phyloP scores from a whole-genome alignment of 2,797 vertebrate species.

The Tapera naevia region DNA sequence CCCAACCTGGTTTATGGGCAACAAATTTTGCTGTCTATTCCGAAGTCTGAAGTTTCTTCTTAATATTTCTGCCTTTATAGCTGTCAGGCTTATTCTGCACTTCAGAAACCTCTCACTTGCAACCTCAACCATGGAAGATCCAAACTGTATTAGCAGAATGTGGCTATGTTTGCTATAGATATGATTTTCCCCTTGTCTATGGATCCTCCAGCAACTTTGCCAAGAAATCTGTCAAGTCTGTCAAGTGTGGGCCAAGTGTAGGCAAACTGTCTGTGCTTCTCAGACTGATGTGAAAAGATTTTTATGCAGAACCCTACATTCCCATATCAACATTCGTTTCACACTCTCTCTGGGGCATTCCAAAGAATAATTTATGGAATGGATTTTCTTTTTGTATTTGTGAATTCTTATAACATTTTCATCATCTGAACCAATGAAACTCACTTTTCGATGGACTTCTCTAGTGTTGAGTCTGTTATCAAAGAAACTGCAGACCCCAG shows the following conservation, averaged over 20 bases:
- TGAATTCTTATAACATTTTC: background rate
- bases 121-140: background rate
- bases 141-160: background rate
- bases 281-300: background rate
- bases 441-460: background rate
- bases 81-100: background rate
- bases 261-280: conserved; percentile 12
- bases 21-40: background rate
- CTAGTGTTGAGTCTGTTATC: background rate
- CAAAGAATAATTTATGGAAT: background rate
- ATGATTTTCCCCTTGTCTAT: background rate
- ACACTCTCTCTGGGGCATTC: background rate
- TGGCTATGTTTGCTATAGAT: background rate
- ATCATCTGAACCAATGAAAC: background rate
- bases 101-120: background rate
- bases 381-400: background rate
- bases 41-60: background rate
- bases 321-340: background rate
- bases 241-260: conserved; percentile 4
- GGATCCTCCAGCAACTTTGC: background rate
- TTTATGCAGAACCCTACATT: background rate
- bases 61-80: background rate
- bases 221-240: conserved; percentile 38
- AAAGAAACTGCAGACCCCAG: background rate
- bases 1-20: background rate